These are phyloP conservation scores for Chloroclysta siterata DNA, from an alignment of 2,888 invertebrate species.

Conservation along the genomic window DNA sequence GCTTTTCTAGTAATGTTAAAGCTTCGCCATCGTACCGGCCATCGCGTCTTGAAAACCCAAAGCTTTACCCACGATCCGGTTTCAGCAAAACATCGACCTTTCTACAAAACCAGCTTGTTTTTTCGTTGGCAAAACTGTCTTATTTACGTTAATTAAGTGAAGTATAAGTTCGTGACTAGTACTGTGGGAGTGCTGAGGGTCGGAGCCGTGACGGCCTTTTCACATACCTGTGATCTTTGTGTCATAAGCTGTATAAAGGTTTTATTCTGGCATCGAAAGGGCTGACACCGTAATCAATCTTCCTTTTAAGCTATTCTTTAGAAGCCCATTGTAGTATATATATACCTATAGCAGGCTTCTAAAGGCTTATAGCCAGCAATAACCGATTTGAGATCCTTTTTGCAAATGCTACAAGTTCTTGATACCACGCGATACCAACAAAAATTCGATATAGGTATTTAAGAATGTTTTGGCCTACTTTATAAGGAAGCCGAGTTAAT, in stretches of 20 bases:
- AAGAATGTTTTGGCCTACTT: too few relatives aligned
- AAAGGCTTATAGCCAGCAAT: neutral
- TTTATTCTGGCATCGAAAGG: conserved; percentile 19
- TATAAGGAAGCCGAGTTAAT: too few relatives aligned
- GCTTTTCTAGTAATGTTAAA: too few relatives aligned
- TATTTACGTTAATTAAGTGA: conserved; percentile 84
- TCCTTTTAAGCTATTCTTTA: conserved; percentile 27
- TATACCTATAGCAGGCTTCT: too few relatives aligned
- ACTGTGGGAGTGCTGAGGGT: conserved; percentile 66
- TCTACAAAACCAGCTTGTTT: conserved; percentile 63
- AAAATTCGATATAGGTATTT: neutral
- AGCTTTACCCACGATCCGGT: conserved; percentile 64
- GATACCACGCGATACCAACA: too few relatives aligned
- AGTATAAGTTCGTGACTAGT: conserved; percentile 83
- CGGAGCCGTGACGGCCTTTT: conserved; percentile 64
- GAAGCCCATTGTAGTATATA: neutral
- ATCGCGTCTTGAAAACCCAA: neutral
- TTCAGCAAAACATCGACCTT: conserved; percentile 68
- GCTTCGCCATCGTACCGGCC: neutral
- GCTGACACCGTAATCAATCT: conserved; percentile 13
- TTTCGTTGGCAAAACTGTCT: conserved; percentile 79
- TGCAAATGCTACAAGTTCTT: neutral
- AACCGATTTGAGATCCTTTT: neutral
- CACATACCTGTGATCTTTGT: conserved; percentile 52
- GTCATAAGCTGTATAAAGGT: conserved; percentile 46